phyloP scores from a whole-genome alignment of 1,140 invertebrate genomes.

The Ips typographus region DNA sequence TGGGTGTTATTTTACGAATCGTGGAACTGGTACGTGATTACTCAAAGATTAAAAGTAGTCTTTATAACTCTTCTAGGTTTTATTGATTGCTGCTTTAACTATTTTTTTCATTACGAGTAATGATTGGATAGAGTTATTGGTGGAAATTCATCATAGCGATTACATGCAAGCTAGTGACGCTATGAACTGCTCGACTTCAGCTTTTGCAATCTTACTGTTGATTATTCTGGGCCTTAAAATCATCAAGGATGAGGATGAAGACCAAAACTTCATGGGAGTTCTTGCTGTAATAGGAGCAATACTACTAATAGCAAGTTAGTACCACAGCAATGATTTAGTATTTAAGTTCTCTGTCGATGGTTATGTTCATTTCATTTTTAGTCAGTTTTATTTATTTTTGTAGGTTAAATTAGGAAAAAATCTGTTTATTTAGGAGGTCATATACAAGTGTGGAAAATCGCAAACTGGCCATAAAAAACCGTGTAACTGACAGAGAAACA shows the following conservation, averaged over 20 bases:
- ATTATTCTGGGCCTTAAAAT: neutral
- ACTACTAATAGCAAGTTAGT: neutral
- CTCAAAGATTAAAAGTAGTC: neutral
- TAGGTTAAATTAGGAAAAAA: too few species aligned
- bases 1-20: neutral
- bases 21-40: neutral
- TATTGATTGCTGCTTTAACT: neutral
- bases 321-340: neutral
- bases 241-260: neutral
- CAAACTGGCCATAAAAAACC: too few species aligned
- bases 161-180: neutral
- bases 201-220: neutral
- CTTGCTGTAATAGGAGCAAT: neutral
- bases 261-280: neutral
- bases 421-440: too few species aligned
- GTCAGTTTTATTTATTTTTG: too few species aligned
- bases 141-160: too few species aligned
- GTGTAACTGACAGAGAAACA: too few species aligned
- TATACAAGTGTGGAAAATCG: too few species aligned
- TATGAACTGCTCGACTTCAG: neutral
- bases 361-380: too few species aligned
- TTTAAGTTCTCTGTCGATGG: neutral
- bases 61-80: too few species aligned
- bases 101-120: neutral
- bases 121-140: too few species aligned